These are phyloP conservation scores for Gastrophysa polygoni DNA, from an alignment of 2,888 invertebrate species.

Conservation along the genomic window DNA sequence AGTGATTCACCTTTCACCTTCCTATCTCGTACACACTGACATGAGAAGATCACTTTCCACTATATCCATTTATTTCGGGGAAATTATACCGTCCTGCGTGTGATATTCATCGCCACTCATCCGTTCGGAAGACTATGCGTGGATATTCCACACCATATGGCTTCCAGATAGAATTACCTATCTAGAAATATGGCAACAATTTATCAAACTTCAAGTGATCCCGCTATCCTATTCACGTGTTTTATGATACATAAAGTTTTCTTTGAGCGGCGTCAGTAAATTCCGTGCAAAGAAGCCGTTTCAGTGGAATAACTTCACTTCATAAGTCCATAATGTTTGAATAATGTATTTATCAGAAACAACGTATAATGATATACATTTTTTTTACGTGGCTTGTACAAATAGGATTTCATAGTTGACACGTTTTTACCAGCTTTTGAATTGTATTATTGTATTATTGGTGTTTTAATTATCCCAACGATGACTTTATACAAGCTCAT, in stretches of 20 bases:
- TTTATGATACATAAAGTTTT: conserved; percentile 8
- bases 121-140: neutral
- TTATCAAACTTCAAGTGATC: conserved; percentile 1
- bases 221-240: neutral
- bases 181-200: neutral
- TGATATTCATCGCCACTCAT: neutral
- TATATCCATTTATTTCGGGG: too few relatives aligned
- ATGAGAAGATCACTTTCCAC: too few relatives aligned
- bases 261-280: neutral
- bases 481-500: too few relatives aligned
- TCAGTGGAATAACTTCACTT: conserved; percentile 8
- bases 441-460: too few relatives aligned
- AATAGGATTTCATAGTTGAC: too few relatives aligned
- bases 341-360: conserved; percentile 17
- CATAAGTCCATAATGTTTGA: conserved; percentile 13
- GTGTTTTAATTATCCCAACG: too few relatives aligned
- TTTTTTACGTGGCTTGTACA: neutral
- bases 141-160: neutral
- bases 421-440: too few relatives aligned
- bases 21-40: too few relatives aligned
- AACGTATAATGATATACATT: conserved; percentile 5
- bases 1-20: too few relatives aligned
- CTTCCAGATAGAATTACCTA: neutral
- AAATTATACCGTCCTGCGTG: neutral
- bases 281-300: conserved; percentile 15